phyloP scores from a whole-genome alignment of 2,797 vertebrate species.

The Bradypodion ventrale region DNA sequence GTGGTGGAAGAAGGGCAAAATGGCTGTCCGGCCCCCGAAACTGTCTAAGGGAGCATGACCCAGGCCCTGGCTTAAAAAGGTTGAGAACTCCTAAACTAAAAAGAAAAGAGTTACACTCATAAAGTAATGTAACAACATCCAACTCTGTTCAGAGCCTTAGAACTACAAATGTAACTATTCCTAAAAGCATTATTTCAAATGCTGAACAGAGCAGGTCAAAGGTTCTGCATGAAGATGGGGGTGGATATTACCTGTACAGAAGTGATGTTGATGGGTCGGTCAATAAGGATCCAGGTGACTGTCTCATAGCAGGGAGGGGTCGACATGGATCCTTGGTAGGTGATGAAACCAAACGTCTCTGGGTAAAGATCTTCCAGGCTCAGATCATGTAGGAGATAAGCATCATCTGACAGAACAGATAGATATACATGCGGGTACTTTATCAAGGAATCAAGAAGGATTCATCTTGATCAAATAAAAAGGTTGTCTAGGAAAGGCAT shows the following conservation, averaged over 20 bases:
- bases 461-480: neutral
- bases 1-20: no score
- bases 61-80: no score
- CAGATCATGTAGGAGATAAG: slow-evolving; percentile 71
- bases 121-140: no score
- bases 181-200: no score
- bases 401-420: slow-evolving; percentile 61
- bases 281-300: slow-evolving; percentile 74
- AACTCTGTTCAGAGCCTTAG: no score
- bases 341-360: slow-evolving; percentile 73
- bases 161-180: no score
- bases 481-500: neutral
- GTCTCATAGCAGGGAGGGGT: slow-evolving; percentile 75
- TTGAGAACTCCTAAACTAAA: no score
- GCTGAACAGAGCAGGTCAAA: neutral
- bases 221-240: neutral
- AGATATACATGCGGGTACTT: neutral
- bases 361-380: slow-evolving; percentile 72
- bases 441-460: neutral
- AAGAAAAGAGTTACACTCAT: no score
- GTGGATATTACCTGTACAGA: slow-evolving; percentile 69
- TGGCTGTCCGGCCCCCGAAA: no score
- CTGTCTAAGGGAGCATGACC: no score
- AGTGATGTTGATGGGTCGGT: slow-evolving; percentile 72
- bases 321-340: slow-evolving; percentile 75